These are phyloP conservation scores for Alcis repandata DNA, from an alignment of 2,888 invertebrate genomes.

Conservation along the genomic window DNA sequence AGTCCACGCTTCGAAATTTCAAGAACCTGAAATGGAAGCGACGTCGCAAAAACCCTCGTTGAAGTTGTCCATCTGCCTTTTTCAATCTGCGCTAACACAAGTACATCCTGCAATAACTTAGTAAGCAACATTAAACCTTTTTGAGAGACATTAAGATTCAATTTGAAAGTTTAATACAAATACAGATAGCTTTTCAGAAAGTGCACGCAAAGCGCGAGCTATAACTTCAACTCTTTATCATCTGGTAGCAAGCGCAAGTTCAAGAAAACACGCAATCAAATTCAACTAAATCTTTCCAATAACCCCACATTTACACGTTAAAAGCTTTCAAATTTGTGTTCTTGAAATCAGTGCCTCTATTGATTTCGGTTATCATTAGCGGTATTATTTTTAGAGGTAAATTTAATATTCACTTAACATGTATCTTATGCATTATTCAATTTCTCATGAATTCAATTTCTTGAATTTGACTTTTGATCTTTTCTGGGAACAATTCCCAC, in stretches of 20 bases:
- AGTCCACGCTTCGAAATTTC: too few species aligned
- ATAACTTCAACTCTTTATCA: slow-evolving; percentile 40
- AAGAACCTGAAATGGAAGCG: too few species aligned
- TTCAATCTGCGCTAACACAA: background rate
- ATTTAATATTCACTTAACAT: background rate
- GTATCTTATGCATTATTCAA: background rate
- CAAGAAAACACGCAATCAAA: slow-evolving; percentile 21
- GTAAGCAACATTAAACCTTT: slow-evolving; percentile 33
- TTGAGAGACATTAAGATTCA: slow-evolving; percentile 26
- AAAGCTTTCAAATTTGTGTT: slow-evolving; percentile 7
- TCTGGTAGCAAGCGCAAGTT: slow-evolving; percentile 26
- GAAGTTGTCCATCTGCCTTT: background rate
- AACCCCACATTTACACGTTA: slow-evolving; percentile 23
- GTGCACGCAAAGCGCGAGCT: slow-evolving; percentile 49
- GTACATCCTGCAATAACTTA: slow-evolving; percentile 4
- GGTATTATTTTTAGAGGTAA: background rate
- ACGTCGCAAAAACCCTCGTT: background rate
- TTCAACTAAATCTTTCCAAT: slow-evolving; percentile 34
- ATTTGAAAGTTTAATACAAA: slow-evolving; percentile 28
- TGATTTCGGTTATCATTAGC: background rate
- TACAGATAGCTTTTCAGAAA: slow-evolving; percentile 50
- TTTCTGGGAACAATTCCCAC: too few species aligned
- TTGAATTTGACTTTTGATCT: background rate
- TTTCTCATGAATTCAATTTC: background rate
- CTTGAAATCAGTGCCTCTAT: background rate